phyloP scores from a whole-genome alignment of 2,113 vertebrate genomes.

The Aspiorhynchus laticeps region DNA sequence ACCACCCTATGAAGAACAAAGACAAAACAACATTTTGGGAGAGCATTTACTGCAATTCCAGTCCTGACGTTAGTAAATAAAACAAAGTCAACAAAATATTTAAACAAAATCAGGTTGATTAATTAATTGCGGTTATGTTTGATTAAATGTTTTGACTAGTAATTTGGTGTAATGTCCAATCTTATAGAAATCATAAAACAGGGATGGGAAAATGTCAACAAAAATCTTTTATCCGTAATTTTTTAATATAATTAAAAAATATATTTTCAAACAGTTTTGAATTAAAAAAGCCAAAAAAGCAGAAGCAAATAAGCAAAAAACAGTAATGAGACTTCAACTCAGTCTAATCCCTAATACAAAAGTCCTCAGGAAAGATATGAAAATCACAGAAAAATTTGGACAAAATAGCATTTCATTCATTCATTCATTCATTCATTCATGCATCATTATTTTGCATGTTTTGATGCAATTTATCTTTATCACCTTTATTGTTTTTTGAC shows the following conservation, averaged over 20 bases:
- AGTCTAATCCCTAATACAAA: not conserved
- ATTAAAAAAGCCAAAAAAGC: not conserved
- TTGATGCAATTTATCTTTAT: not conserved
- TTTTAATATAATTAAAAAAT: not conserved
- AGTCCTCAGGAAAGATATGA: not conserved
- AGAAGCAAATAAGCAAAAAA: not conserved
- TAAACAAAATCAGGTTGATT: not conserved
- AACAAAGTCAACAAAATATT: slow-evolving; percentile 16
- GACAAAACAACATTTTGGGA: slow-evolving; percentile 32
- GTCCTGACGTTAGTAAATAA: not conserved
- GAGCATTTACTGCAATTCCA: slow-evolving; percentile 1
- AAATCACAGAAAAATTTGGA: not conserved
- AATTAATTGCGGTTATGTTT: not conserved
- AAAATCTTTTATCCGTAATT: not conserved
- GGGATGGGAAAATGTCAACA: not conserved
- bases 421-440: not conserved
- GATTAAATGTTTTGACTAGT: slow-evolving; percentile 16
- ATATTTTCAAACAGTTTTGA: not conserved
- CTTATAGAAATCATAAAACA: not conserved
- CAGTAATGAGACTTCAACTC: not conserved
- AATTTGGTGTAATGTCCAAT: not conserved
- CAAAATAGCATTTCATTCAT: not conserved
- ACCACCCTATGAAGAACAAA: slow-evolving; percentile 58
- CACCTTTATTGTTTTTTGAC: not conserved
- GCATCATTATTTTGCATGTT: not conserved